Base-by-base conservation (phyloP, 2,797 vertebrate genomes). In the Pseudochirops corinnae region DNA sequence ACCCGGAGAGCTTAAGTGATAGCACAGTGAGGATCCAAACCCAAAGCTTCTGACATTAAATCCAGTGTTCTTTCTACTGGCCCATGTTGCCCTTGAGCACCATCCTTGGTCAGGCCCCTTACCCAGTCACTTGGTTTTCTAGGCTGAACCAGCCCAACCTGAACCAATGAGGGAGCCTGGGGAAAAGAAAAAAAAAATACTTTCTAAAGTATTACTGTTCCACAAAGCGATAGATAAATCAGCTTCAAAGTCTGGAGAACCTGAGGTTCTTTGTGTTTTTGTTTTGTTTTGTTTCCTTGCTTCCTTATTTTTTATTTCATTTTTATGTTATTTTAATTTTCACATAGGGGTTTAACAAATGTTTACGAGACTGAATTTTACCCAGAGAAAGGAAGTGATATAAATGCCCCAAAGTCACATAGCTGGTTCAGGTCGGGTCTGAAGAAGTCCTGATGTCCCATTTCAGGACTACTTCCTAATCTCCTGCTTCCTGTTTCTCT, bases 401-500 rank as follows among this genome's bases (percentile, higher is more conserved):
- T 82, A 46, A 82, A 82, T 82, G 18, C 9, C 39, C 39, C 6
- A 24, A 82, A 21, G 74, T 82, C n/a, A 82, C 18, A 46, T 46
- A 82, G 39, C 74, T 24, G 9, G 21, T 26, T 82, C 18, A 82
- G n/a, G 74, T 4, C 11, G 10, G 29, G 29, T 46, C 74, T 46
- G 21, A 24, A 74, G 67, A 39, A 26, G 74, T 82, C 21, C 21
- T 82, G 74, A 46, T 82, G 74, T 24, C 18, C n/a, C 21, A 0
- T 26, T n/a, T 98, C 96, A 0, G 96, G 97, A 74, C 97, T 96
- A 90, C 97, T 98, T 67, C 53, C 56, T 29, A 13, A 29, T 33
- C 96, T 97, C 56, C 97, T 97, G 11, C 53, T 92, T 97, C 90
- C 93, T 94, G 56, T 95, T 98, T 57, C 94, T 98, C 87, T 96